phyloP scores from a whole-genome alignment of 2,113 vertebrate species.

The Lethenteron camtschaticum region DNA sequence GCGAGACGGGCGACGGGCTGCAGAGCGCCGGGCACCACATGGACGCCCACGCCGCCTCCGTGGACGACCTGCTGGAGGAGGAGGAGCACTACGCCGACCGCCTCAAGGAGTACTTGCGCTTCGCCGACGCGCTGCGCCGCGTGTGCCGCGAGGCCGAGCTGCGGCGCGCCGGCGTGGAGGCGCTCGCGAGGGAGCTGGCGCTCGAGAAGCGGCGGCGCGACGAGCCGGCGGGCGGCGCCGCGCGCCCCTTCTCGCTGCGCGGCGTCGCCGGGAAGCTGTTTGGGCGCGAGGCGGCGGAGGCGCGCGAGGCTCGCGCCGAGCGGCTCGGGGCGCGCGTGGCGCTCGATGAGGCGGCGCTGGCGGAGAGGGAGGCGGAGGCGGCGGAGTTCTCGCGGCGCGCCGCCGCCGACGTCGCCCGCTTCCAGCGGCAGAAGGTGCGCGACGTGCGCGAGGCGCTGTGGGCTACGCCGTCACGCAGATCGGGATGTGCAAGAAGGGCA shows the following conservation, averaged over 20 bases:
- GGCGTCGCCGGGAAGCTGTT: conserved; percentile 91
- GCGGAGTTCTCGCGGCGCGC: no score
- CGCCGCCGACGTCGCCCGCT: conserved; percentile 47
- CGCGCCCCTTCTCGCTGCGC: conserved; percentile 73
- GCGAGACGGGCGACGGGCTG: conserved; percentile 76
- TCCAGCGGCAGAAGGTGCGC: conserved; percentile 74
- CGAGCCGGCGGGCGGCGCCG: conserved; percentile 68
- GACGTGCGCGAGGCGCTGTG: conserved; percentile 81
- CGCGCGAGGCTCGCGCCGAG: conserved; percentile 60
- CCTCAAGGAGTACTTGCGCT: conserved; percentile 78
- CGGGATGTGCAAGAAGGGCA: conserved; percentile 96
- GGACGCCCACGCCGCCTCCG: conserved; percentile 73
- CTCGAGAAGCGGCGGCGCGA: conserved; percentile 79
- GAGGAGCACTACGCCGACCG: conserved; percentile 86
- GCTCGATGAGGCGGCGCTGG: conserved; percentile 55
- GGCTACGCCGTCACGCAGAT: conserved; percentile 95
- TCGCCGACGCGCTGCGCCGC: conserved; percentile 61
- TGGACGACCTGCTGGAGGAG: conserved; percentile 82
- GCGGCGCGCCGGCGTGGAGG: conserved; percentile 28
- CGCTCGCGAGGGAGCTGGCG: conserved; percentile 44
- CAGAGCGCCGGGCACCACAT: conserved; percentile 88
- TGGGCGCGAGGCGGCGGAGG: conserved; percentile 73
- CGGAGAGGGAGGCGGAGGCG: conserved; percentile 43
- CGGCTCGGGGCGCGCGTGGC: conserved; percentile 62
- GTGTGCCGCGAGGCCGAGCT: conserved; percentile 9